These are phyloP conservation scores for Listronotus bonariensis DNA, from an alignment of 1,140 invertebrate species.

Conservation along the genomic window DNA sequence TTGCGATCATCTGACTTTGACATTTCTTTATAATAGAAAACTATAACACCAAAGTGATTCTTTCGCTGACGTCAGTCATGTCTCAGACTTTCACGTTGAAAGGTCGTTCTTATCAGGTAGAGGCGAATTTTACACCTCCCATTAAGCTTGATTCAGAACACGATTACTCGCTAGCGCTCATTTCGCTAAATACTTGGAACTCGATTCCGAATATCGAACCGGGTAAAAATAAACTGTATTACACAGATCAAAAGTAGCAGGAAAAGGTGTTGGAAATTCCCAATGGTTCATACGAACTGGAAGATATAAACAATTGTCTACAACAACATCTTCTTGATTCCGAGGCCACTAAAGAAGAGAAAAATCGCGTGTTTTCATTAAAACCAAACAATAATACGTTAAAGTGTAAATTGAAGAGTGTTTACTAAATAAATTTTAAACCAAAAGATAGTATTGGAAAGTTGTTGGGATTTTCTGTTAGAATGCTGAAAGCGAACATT, in stretches of 20 bases:
- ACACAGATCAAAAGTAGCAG: slow-evolving; percentile 8
- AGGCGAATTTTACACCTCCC: too few relatives aligned
- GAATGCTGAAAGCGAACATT: slow-evolving; percentile 16
- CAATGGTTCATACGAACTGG: slow-evolving; percentile 30
- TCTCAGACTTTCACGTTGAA: too few relatives aligned
- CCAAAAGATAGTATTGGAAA: not conserved
- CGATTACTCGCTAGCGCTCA: not conserved
- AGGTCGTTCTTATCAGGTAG: too few relatives aligned
- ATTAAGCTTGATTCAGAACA: too few relatives aligned
- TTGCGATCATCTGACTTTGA: too few relatives aligned
- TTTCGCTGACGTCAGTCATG: too few relatives aligned
- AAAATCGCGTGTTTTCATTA: slow-evolving; percentile 12
- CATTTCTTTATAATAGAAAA: too few relatives aligned
- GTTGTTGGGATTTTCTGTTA: slow-evolving; percentile 31
- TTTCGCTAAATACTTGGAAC: slow-evolving; percentile 33
- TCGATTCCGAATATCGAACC: slow-evolving; percentile 33
- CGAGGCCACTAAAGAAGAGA: not conserved
- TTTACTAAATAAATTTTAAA: slow-evolving; percentile 31
- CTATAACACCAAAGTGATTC: too few relatives aligned
- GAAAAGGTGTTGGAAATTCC: slow-evolving; percentile 19
- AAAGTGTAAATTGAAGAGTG: slow-evolving; percentile 22
- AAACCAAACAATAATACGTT: slow-evolving; percentile 44
- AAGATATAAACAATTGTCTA: slow-evolving; percentile 5
- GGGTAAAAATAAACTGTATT: not conserved
- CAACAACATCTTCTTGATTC: slow-evolving; percentile 7